Percentiles rank a stretch among this genome's conserved stretches.
Evolutionary conservation across 2,797 vertebrate genomes (phyloP).

Genomic region (Brachymystax lenok): DNA sequence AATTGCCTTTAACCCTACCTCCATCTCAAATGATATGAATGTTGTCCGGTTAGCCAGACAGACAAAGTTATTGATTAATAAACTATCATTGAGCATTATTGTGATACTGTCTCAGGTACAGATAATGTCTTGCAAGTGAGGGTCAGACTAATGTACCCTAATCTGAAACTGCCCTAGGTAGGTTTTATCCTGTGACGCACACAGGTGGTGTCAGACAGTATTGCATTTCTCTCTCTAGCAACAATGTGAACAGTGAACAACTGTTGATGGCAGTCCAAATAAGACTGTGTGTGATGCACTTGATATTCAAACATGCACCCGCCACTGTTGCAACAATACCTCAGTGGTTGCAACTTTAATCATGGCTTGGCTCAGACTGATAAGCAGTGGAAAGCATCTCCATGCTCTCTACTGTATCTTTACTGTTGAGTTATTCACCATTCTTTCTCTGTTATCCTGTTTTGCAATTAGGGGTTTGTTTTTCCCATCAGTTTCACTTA

Average conservation of each 20-base stretch:
- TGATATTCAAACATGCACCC: slow-evolving; percentile 4
- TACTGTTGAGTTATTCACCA: too few relatives aligned
- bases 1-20: not conserved
- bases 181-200: slow-evolving; percentile 1
- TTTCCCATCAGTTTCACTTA: too few relatives aligned
- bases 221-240: not conserved
- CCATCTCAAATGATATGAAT: too few relatives aligned
- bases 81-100: not conserved
- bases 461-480: not conserved
- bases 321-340: not conserved
- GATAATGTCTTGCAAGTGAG: not conserved
- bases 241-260: slow-evolving; percentile 29
- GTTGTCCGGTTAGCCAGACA: not conserved
- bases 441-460: not conserved
- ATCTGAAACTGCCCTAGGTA: not conserved
- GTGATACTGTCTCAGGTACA: not conserved
- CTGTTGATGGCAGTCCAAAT: not conserved
- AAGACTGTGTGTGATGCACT: not conserved
- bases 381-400: not conserved
- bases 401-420: too few relatives aligned
- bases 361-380: not conserved
- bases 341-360: not conserved
- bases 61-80: not conserved
- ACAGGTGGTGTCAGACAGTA: slow-evolving; percentile 2
- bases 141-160: too few relatives aligned